Evolutionary conservation across 2,113 vertebrate genomes (phyloP).

Genomic region (Petroica traversi): DNA sequence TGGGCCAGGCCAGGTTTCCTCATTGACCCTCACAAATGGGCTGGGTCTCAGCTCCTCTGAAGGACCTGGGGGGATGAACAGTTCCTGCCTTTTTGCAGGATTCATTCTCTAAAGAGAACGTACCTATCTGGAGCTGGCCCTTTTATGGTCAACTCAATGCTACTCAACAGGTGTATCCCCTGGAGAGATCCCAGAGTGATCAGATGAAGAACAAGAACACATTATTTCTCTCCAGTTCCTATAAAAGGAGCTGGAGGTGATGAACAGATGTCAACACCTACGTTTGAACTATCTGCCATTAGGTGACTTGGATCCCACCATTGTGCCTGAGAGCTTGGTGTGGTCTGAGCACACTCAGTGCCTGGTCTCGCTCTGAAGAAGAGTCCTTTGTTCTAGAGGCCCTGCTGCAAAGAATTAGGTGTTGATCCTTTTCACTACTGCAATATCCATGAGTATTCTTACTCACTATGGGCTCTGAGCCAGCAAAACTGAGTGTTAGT

Average conservation of each 20-base stretch:
- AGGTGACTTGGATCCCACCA: background rate
- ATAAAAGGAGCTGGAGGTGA: background rate
- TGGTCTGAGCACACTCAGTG: background rate
- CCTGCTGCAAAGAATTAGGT: background rate
- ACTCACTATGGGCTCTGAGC: background rate
- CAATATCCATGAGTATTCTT: background rate
- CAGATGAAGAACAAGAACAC: background rate
- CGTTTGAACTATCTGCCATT: background rate
- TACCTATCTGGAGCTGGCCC: background rate
- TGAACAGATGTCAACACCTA: background rate
- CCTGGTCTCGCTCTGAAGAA: background rate
- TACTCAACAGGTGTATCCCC: background rate
- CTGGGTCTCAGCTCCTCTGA: background rate
- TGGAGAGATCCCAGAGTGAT: background rate
- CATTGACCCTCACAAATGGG: background rate
- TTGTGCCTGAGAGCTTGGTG: background rate
- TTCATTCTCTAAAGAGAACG: background rate
- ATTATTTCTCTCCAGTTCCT: background rate
- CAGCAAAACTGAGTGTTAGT: slow-evolving; percentile 9
- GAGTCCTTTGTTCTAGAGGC: background rate
- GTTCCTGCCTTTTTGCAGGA: background rate
- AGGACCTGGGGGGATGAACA: background rate
- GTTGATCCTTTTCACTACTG: background rate
- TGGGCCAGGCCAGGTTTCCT: background rate
- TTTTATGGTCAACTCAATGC: background rate